These are phyloP conservation scores for Drosophila biarmipes DNA, from an alignment of 1,140 invertebrate species.

Conservation along the genomic window DNA sequence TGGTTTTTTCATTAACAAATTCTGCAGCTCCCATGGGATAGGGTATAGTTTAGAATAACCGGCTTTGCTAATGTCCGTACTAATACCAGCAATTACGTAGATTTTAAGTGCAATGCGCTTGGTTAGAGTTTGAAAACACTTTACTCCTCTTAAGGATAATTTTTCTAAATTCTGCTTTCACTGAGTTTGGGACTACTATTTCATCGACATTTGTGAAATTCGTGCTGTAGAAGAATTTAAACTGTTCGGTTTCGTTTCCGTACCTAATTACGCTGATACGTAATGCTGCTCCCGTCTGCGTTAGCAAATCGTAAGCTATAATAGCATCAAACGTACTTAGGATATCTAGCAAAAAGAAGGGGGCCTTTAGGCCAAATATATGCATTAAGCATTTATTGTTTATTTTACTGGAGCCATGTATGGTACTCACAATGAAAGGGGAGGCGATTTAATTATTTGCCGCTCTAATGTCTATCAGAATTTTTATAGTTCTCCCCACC, in stretches of 20 bases:
- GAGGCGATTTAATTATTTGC: background rate
- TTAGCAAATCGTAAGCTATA: too few species aligned
- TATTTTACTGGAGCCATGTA: background rate
- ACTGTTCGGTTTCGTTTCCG: too few species aligned
- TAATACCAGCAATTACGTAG: background rate
- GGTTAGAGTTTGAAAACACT: background rate
- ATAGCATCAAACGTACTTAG: too few species aligned
- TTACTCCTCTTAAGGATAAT: background rate
- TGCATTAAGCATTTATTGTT: background rate
- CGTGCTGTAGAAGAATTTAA: too few species aligned
- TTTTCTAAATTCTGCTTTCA: background rate
- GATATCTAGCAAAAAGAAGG: too few species aligned
- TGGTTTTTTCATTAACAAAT: too few species aligned
- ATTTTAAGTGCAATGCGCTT: background rate
- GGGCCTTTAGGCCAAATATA: background rate
- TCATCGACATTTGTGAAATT: too few species aligned
- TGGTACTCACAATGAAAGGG: background rate
- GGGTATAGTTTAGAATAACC: background rate
- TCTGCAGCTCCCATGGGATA: too few species aligned
- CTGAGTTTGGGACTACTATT: background rate
- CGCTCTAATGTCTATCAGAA: background rate
- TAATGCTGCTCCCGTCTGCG: too few species aligned
- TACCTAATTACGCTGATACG: too few species aligned
- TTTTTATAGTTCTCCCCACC: background rate
- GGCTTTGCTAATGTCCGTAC: too few species aligned